Evolutionary conservation across 2,113 vertebrate species (phyloP), one percentile per base, ranked within the genome.

Genomic region (Nyctereutes procyonoides): DNA sequence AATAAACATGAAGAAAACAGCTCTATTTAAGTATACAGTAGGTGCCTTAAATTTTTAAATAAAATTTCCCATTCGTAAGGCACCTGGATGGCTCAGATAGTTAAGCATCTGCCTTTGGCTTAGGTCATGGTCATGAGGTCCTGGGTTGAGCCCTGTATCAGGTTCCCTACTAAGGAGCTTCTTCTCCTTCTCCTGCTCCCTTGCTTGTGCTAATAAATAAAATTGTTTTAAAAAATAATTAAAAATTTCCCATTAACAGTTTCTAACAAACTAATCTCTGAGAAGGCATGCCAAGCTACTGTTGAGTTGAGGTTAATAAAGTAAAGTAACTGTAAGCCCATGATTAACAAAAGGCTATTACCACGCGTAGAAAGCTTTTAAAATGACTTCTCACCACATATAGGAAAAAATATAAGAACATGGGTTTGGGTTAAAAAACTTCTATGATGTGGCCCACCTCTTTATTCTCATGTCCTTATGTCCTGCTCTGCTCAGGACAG

Each of bases 371-470:
- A 12, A 81, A 88, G 71, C 51, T 87, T 90, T 65, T 63, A 58
- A 74, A 90, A 90, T 35, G 48, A 53, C 38, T 81, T 82, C 26
- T 48, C 8, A 88, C 22, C 69, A 17, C 55, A 63, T 35, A 91
- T 0, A 77, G 38, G 28, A 88, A 80, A 77, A 80, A 85, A 89
- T 74, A 22, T 58, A 85, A 43, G 48, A 89, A 74, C 30, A 93
- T 76, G 85, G 85, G n/a, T 82, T 90, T 93, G 28, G 30, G 73
- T 71, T 85, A 81, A 93, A 95, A 14, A 69, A 5, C 22, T 88
- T 77, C 60, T 51, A 83, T 56, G 84, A 65, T 94, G 77, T 71
- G 60, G 82, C 15, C 69, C 60, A 62, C 15, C 26, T 88, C 80
- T 73, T 88, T 80, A 79, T 35, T 92, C 15, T 48, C 28, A 24